Conservation (phyloP, 2,797 vertebrate species). For the Syncerus caffer region DNA sequence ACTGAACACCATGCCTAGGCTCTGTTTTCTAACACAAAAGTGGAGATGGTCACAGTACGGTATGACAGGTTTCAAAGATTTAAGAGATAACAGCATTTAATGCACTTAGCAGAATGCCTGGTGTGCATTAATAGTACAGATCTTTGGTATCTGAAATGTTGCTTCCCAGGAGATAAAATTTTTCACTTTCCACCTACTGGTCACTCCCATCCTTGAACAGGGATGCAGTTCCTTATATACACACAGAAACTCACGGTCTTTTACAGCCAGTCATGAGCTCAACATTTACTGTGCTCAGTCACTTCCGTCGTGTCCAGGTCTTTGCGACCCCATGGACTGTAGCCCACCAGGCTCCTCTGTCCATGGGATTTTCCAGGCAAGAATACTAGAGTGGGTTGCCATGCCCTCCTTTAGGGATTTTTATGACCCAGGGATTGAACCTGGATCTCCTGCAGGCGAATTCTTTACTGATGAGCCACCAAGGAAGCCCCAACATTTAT, state of each 20-base stretch:
- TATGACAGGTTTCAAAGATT: background rate
- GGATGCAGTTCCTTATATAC: background rate
- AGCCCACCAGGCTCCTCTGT: background rate
- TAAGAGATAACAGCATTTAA: background rate
- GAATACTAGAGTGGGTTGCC: background rate
- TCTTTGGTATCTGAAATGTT: background rate
- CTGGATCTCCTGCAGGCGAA: background rate
- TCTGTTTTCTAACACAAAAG: background rate
- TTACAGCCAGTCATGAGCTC: background rate
- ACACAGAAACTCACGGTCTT: background rate
- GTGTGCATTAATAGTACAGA: background rate
- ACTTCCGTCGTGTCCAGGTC: background rate
- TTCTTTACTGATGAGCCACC: background rate
- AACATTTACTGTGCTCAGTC: background rate
- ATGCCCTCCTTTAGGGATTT: background rate
- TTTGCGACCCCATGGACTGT: background rate
- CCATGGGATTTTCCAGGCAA: background rate
- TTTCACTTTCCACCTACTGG: background rate
- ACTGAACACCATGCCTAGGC: background rate
- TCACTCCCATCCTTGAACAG: background rate
- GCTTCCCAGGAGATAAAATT: background rate
- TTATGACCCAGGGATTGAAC: background rate
- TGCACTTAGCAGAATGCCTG: background rate
- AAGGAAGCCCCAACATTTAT: background rate
- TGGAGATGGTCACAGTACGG: background rate